These are phyloP conservation scores for Coptodon rendalli DNA, from an alignment of 2,113 vertebrate genomes.

Conservation along the genomic window DNA sequence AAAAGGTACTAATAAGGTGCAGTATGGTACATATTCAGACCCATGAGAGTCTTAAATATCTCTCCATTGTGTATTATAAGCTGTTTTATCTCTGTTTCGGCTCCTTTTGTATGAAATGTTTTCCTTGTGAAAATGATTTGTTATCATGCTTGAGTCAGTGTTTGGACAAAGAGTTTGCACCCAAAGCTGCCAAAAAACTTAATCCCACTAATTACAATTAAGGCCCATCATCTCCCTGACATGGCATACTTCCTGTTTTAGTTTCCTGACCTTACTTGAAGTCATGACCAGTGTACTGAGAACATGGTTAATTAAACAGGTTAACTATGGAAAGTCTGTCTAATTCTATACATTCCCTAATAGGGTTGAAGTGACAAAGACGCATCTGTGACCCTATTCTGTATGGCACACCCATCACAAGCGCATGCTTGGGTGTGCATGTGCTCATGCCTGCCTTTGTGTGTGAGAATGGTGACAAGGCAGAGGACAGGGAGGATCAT, in stretches of 20 bases:
- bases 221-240: neutral
- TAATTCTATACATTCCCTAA: neutral
- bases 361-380: neutral
- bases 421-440: conserved; percentile 7
- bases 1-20: neutral
- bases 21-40: neutral
- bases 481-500: neutral
- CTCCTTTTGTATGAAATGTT: neutral
- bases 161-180: neutral
- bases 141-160: neutral
- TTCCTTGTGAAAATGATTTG: neutral
- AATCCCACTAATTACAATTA: neutral
- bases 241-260: neutral
- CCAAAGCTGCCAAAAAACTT: neutral
- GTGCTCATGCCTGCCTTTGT: neutral
- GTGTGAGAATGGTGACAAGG: neutral
- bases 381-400: conserved; percentile 16
- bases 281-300: neutral
- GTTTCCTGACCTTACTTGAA: neutral
- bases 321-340: conserved; percentile 16
- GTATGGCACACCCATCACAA: neutral
- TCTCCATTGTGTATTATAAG: neutral
- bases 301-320: conserved; percentile 1
- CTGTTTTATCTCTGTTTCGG: neutral
- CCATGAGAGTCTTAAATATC: neutral